These are phyloP conservation scores for Quadriops clusia DNA, from an alignment of 2,888 invertebrate genomes.

Conservation along the genomic window DNA sequence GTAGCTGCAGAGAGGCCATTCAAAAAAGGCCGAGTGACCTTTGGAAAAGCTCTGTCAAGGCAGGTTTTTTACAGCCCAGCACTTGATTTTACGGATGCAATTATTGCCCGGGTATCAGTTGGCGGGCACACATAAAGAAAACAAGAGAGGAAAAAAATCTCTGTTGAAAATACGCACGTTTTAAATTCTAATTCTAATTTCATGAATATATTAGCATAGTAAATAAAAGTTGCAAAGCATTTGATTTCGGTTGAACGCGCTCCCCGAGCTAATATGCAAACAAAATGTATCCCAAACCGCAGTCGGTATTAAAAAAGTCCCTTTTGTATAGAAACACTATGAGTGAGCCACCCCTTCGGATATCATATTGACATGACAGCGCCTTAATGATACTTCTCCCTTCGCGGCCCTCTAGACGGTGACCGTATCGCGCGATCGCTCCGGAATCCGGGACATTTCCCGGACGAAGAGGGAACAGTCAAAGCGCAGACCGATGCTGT, in stretches of 20 bases:
- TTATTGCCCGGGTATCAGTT: no score
- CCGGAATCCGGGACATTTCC: conserved; percentile 10
- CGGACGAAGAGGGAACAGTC: conserved; percentile 25
- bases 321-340: conserved; percentile 34
- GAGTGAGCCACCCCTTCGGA: conserved; percentile 35
- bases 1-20: no score
- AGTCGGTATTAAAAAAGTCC: conserved; percentile 27
- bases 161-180: conserved; percentile 15
- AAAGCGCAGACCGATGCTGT: conserved; percentile 34
- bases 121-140: no score
- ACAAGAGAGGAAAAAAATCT: conserved; percentile 11
- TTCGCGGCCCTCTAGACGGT: conserved; percentile 31
- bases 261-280: conserved; percentile 35
- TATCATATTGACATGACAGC: conserved; percentile 41
- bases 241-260: conserved; percentile 32
- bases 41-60: no score
- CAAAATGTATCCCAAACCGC: conserved; percentile 34
- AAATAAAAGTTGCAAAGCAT: conserved; percentile 32
- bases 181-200: conserved; percentile 33
- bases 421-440: conserved; percentile 18
- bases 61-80: no score
- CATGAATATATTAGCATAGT: conserved; percentile 36
- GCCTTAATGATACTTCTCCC: conserved; percentile 39
- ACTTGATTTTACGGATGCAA: no score
- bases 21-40: no score